These are phyloP conservation scores for Graphium colonna DNA, from an alignment of 2,888 invertebrate genomes.

Conservation along the genomic window DNA sequence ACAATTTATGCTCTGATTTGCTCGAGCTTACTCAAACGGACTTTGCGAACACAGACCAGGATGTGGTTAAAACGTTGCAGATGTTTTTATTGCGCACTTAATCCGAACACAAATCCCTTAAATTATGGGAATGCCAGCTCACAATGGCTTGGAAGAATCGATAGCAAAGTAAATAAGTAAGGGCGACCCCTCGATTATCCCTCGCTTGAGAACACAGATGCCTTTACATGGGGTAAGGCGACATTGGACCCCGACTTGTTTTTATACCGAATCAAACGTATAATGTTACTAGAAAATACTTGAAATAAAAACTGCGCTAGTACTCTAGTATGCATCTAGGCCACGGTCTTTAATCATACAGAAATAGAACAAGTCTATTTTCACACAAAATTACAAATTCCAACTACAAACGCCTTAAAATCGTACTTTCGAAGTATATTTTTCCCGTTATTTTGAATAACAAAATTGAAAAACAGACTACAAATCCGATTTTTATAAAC, in stretches of 20 bases:
- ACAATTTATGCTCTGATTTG: neutral
- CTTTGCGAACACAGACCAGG: conserved; percentile 4
- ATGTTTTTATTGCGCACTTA: conserved; percentile 15
- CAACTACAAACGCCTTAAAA: no score
- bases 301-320: neutral
- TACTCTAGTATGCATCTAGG: neutral
- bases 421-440: no score
- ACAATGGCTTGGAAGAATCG: conserved; percentile 50
- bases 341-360: neutral
- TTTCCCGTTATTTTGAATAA: no score
- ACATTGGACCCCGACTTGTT: conserved; percentile 34
- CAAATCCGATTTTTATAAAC: no score
- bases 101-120: conserved; percentile 17
- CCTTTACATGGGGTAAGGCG: conserved; percentile 51
- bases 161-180: conserved; percentile 65
- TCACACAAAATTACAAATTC: no score
- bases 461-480: no score
- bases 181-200: conserved; percentile 42
- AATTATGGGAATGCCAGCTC: conserved; percentile 29
- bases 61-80: conserved; percentile 11
- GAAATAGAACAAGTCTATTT: neutral
- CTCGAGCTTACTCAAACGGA: neutral
- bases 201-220: conserved; percentile 59
- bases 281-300: neutral
- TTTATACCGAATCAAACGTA: conserved; percentile 3